Percentiles rank a stretch among this genome's conserved stretches.
Conservation (phyloP, 1,140 invertebrate species). For the Penaeus chinensis region DNA sequence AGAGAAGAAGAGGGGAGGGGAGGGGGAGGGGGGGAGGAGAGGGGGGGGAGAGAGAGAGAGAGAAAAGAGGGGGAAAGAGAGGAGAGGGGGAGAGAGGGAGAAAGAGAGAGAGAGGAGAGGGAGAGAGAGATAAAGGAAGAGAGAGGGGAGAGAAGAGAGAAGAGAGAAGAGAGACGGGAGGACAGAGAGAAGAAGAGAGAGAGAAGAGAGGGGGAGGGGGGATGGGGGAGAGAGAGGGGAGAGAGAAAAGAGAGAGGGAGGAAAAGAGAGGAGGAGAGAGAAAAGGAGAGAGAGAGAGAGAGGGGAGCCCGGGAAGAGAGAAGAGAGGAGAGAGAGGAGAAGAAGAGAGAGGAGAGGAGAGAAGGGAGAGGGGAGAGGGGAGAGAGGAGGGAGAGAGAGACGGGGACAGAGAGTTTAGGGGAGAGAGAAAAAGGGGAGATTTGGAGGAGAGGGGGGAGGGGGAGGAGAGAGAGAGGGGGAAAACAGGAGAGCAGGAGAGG, state of each 20-base stretch:
- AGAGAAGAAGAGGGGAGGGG: too few species aligned
- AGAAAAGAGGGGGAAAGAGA: neutral
- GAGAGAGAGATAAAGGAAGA: too few species aligned
- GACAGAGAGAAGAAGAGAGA: conserved; percentile 4
- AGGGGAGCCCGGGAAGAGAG: neutral
- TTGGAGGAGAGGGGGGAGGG: neutral
- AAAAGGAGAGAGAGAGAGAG: neutral
- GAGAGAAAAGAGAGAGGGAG: conserved; percentile 4
- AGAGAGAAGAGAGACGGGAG: neutral
- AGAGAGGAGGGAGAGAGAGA: neutral
- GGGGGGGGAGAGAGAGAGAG: too few species aligned
- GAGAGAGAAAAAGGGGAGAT: neutral
- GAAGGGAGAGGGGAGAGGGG: neutral
- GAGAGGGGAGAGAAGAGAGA: conserved; percentile 16
- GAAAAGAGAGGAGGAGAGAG: conserved; percentile 8
- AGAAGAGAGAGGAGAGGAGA: neutral
- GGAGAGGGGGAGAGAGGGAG: too few species aligned
- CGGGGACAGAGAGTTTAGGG: neutral
- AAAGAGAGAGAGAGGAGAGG: neutral
- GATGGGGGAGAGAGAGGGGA: neutral
- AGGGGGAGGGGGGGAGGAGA: too few species aligned
- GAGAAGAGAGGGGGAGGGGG: neutral
- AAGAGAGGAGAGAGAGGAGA: neutral
- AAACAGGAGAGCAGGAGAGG: neutral
- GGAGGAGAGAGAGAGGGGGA: conserved; percentile 15